phyloP scores from a whole-genome alignment of 2,113 vertebrate species.

The Rhinopithecus roxellana region DNA sequence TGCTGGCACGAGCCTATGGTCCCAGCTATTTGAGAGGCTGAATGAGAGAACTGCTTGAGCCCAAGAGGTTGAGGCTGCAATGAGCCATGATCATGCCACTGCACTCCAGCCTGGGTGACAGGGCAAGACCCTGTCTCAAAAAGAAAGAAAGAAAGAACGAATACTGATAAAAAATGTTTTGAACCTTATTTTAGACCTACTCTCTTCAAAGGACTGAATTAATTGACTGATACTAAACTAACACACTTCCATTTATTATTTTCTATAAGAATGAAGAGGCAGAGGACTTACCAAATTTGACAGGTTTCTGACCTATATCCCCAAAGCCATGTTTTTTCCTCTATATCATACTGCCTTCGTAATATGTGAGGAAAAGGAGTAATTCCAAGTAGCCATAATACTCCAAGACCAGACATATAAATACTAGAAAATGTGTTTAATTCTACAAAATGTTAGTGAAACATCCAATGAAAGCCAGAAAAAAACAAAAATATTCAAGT shows the following conservation, averaged over 20 bases:
- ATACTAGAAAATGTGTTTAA: not conserved
- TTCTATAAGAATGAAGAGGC: conserved; percentile 29
- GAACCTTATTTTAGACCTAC: not conserved
- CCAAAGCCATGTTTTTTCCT: not conserved
- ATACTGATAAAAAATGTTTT: conserved; percentile 32
- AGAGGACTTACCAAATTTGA: not conserved
- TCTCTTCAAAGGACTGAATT: conserved; percentile 4
- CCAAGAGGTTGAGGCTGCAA: no score
- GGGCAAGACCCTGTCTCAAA: no score
- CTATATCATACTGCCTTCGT: not conserved
- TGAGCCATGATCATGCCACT: no score
- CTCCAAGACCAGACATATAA: not conserved
- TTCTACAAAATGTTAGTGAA: conserved; percentile 37
- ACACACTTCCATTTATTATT: not conserved
- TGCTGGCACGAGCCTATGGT: no score
- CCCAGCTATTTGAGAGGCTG: no score
- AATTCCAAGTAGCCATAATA: conserved; percentile 17
- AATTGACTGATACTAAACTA: conserved; percentile 14
- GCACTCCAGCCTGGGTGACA: no score
- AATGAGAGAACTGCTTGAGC: no score
- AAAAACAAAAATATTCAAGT: not conserved
- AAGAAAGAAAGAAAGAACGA: not conserved
- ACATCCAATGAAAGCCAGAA: conserved; percentile 17
- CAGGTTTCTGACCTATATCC: not conserved
- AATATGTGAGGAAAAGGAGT: not conserved